Percentiles rank a stretch among this genome's conserved stretches.
Evolutionary conservation across 2,113 vertebrate species (phyloP).

Genomic region (Myanophis thanlyinensis): DNA sequence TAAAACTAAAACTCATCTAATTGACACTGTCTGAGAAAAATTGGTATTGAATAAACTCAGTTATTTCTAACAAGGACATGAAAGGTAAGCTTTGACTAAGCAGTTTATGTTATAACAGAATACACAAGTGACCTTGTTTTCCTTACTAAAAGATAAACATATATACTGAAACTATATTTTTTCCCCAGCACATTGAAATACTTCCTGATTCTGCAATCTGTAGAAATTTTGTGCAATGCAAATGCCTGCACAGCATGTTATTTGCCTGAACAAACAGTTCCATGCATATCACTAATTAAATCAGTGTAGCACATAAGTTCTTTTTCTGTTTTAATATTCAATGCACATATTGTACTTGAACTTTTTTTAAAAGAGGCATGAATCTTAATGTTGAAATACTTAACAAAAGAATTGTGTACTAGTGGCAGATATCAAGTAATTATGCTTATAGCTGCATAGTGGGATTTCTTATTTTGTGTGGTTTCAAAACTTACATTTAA

Average conservation of each 20-base stretch:
- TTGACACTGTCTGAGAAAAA: not conserved
- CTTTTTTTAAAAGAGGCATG: fast-evolving
- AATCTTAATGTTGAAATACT: not conserved
- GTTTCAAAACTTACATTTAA: not conserved
- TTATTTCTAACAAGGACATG: not conserved
- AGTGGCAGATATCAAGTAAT: not conserved
- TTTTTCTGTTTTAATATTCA: not conserved
- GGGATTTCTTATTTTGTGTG: not conserved
- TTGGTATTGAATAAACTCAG: not conserved
- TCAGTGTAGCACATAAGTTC: fast-evolving
- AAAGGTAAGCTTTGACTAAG: not conserved
- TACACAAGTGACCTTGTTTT: not conserved
- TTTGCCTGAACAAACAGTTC: not conserved
- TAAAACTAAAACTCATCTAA: not conserved
- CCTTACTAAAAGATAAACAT: not conserved
- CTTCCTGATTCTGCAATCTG: conserved; percentile 15
- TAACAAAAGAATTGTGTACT: not conserved
- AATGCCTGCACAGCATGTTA: not conserved
- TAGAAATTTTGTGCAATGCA: not conserved
- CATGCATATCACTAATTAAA: not conserved
- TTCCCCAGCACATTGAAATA: conserved; percentile 23
- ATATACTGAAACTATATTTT: conserved; percentile 6
- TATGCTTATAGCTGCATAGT: not conserved
- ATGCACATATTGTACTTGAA: not conserved
- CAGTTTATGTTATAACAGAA: not conserved